Conservation (phyloP, 30 jellyfish, hydroid and myxozoan genomes). For the Chrysaora quinquecirrha region DNA sequence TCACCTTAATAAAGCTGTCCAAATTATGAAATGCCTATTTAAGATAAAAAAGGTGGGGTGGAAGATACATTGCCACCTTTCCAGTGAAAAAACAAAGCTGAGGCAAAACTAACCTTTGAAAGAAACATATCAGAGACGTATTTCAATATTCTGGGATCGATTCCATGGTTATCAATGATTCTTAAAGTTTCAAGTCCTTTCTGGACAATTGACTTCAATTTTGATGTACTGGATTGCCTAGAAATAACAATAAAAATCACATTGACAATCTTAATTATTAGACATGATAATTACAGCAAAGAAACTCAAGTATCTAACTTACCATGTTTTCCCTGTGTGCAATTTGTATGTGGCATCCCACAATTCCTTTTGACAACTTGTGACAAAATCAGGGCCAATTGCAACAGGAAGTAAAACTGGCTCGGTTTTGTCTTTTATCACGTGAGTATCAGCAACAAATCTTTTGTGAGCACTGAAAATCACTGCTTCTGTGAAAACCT, state of each 20-base stretch:
- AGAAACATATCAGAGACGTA: conserved; percentile 77
- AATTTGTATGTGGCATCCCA: conserved; percentile 86
- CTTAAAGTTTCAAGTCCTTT: conserved; percentile 86
- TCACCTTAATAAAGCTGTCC: too few relatives aligned
- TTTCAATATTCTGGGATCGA: conserved; percentile 75
- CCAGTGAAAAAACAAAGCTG: too few relatives aligned
- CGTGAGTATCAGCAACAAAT: not conserved
- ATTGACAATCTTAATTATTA: too few relatives aligned
- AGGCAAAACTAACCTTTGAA: conserved; percentile 58
- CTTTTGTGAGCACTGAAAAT: conserved; percentile 56
- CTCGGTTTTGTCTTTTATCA: conserved; percentile 26
- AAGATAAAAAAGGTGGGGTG: too few relatives aligned
- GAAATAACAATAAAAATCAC: not conserved
- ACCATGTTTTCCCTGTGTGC: conserved; percentile 90
- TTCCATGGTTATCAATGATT: conserved; percentile 74
- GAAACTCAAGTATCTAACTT: not conserved
- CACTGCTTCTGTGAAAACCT: conserved; percentile 83
- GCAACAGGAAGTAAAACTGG: conserved; percentile 58
- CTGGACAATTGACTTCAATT: conserved; percentile 72
- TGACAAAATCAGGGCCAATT: conserved; percentile 43
- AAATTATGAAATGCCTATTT: too few relatives aligned
- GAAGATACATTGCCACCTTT: too few relatives aligned
- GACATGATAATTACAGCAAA: too few relatives aligned
- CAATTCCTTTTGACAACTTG: conserved; percentile 68
- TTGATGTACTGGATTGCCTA: conserved; percentile 83